Percentiles rank a stretch among this genome's conserved stretches.
phyloP scores from a whole-genome alignment of 1,140 invertebrate genomes.

The Hycleus cichorii region DNA sequence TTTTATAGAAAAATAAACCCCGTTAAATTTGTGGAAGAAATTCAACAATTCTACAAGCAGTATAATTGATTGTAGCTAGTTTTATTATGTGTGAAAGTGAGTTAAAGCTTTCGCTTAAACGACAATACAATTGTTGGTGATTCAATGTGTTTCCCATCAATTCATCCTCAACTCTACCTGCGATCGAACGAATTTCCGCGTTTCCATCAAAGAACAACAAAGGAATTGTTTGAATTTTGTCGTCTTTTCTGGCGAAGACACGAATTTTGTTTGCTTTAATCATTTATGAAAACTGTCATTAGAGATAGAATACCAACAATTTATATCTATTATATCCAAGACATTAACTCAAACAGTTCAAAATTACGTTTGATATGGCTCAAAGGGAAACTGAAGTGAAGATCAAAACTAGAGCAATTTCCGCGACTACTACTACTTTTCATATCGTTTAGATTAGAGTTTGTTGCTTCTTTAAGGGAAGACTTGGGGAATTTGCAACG shows the following conservation, averaged over 20 bases:
- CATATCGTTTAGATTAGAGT: neutral
- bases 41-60: neutral
- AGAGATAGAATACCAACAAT: conserved; percentile 7
- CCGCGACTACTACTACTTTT: conserved; percentile 4
- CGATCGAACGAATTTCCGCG: no score
- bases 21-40: no score
- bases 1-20: no score
- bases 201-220: no score
- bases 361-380: conserved; percentile 27
- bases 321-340: conserved; percentile 34
- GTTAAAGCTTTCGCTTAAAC: conserved; percentile 3
- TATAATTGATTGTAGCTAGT: neutral
- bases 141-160: conserved; percentile 2
- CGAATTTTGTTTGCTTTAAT: no score
- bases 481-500: no score
- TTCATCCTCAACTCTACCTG: neutral
- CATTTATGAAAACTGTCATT: no score
- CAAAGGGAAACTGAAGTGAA: neutral
- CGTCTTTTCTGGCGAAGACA: no score
- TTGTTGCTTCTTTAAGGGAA: no score
- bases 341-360: conserved; percentile 31
- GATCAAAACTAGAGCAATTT: conserved; percentile 13
- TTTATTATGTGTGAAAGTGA: conserved; percentile 6
- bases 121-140: conserved; percentile 7
- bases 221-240: no score